Evolutionary conservation across 2,888 invertebrate genomes (phyloP), one percentile per base, ranked within the genome.

Genomic region (Polia nebulosa): DNA sequence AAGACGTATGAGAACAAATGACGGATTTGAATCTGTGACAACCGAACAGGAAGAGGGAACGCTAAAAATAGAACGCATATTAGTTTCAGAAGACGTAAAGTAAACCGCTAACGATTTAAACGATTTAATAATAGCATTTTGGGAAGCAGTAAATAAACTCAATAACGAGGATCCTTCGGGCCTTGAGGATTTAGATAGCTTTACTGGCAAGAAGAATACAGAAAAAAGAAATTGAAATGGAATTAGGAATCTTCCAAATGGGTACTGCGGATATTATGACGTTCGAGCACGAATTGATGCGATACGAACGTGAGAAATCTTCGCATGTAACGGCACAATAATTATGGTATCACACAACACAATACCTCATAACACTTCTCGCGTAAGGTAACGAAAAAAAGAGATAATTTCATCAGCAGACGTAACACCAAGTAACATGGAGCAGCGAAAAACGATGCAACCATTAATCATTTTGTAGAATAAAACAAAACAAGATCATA

Each of bases 21-120:
- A 87, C 84, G 82, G 85, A 86, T 87, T 88, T 87, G 88, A 84
- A 87, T 81, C 83, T 79, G 84, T 86, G 88, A 90, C 88, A 88
- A 86, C 71, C 78, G 81, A 75, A 85, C 92, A 92, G 93, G 93
- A 93, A 92, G 89, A 74, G 73, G 73, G 75, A 82, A 51, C 58
- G 67, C 80, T 89, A 90, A 87, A 89, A 82, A 86, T 87, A 87
- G 78, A 61, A 77, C 44, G 77, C 68, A 65, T 68, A 70, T 81
- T 83, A 85, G 86, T 73, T 78, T 78, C 75, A 56, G 72, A 70
- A 76, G 72, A 73, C 61, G 58, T 63, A 72, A 81, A 82, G 87
- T 88, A 77, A 78, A 85, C 77, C 61, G 74, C 63, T 84, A 66
- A 80, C 57, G 73, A 72, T 80, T 74, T 76, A 45, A 71, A 77